These are phyloP conservation scores for Zaprionus capensis DNA, from an alignment of 1,140 invertebrate genomes.

Conservation along the genomic window DNA sequence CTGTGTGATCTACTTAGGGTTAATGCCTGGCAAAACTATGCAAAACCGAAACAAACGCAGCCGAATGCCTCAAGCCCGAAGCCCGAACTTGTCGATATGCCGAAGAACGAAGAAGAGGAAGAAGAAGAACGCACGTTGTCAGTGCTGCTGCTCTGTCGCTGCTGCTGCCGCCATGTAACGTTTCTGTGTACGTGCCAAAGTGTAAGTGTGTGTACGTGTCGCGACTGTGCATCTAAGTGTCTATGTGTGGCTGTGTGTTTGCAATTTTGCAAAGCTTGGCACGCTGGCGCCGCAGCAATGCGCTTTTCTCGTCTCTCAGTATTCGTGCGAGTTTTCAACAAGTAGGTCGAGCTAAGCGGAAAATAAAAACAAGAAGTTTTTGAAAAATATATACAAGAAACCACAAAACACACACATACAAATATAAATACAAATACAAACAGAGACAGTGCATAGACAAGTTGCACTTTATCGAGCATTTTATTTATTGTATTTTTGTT, in stretches of 20 bases:
- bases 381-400: constrained; percentile 10
- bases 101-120: constrained; percentile 17
- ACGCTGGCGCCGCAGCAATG: constrained; percentile 49
- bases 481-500: constrained; percentile 19
- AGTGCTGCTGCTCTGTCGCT: constrained; percentile 12
- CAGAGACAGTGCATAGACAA: not conserved
- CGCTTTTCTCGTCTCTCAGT: constrained; percentile 48
- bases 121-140: constrained; percentile 40
- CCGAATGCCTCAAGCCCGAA: constrained; percentile 6
- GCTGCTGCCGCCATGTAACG: constrained; percentile 5
- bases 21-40: constrained; percentile 21
- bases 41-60: constrained; percentile 5
- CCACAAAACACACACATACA: not conserved
- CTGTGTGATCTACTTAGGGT: constrained; percentile 17
- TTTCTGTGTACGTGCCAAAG: constrained; percentile 11
- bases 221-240: not conserved
- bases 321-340: constrained; percentile 61
- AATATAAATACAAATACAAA: not conserved
- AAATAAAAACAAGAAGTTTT: not conserved
- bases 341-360: constrained; percentile 54
- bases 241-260: constrained; percentile 21
- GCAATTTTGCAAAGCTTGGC: constrained; percentile 36
- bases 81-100: not conserved
- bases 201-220: constrained; percentile 6
- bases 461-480: not conserved